A percentile compares a stretch with the other conserved stretches of the same genome.
These are phyloP conservation scores for Mythimna albipuncta DNA, from an alignment of 2,888 invertebrate genomes.

Conservation along the genomic window DNA sequence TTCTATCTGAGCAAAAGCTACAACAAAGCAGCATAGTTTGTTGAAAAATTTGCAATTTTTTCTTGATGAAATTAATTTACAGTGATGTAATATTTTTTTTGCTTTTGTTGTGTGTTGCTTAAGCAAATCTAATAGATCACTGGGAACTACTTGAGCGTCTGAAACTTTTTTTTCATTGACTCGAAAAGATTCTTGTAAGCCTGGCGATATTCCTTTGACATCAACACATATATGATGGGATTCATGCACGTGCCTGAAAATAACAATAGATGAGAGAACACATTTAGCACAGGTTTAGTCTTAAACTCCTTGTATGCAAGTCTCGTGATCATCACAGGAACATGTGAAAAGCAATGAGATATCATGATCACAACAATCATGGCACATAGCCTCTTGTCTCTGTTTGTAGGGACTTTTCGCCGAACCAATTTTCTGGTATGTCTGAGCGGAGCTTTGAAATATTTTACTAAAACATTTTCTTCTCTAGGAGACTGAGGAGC, in stretches of 20 bases:
- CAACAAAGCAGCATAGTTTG: background rate
- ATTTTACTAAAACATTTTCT: slow-evolving; percentile 59
- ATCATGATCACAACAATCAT: slow-evolving; percentile 98
- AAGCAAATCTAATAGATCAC: background rate
- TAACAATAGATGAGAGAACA: slow-evolving; percentile 95
- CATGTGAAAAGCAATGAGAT: slow-evolving; percentile 96
- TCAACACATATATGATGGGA: slow-evolving; percentile 97
- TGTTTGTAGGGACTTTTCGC: slow-evolving; percentile 93
- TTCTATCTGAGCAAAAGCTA: no score
- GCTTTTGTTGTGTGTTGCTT: background rate
- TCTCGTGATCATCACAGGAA: slow-evolving; percentile 97
- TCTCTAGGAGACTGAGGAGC: slow-evolving; percentile 35
- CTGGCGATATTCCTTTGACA: slow-evolving; percentile 97
- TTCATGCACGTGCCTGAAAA: slow-evolving; percentile 97
- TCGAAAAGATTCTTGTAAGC: slow-evolving; percentile 95
- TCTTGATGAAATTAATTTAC: background rate
- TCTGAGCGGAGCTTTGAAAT: slow-evolving; percentile 77
- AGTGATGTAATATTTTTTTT: background rate
- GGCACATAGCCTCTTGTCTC: slow-evolving; percentile 93
- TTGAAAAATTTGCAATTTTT: background rate
- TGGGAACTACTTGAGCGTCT: slow-evolving; percentile 48
- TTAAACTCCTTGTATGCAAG: slow-evolving; percentile 91
- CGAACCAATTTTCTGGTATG: slow-evolving; percentile 77
- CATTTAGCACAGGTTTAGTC: slow-evolving; percentile 92
- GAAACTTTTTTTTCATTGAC: slow-evolving; percentile 73